A percentile compares a stretch with the other conserved stretches of the same genome.
Conservation (phyloP, 2,113 vertebrate species). For the Apus apus region DNA sequence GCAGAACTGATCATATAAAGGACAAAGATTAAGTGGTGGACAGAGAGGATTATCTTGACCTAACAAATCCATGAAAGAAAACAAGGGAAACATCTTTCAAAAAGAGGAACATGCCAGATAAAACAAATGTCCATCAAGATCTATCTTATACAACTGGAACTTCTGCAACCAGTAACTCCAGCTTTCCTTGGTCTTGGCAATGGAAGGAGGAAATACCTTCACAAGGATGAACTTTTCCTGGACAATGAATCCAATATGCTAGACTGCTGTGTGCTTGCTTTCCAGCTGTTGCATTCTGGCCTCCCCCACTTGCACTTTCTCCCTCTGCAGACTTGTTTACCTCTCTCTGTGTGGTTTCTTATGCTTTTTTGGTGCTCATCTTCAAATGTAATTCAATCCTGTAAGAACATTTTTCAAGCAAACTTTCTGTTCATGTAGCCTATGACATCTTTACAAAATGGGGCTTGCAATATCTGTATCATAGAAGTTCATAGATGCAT, state of each 20-base stretch:
- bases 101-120: not conserved
- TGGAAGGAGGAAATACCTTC: not conserved
- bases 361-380: not conserved
- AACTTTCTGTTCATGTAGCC: not conserved
- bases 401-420: not conserved
- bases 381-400: not conserved
- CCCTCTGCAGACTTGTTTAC: not conserved
- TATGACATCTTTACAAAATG: not conserved
- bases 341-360: not conserved
- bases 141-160: not conserved
- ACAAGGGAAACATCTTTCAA: not conserved
- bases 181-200: not conserved
- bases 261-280: not conserved
- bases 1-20: not conserved
- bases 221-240: not conserved
- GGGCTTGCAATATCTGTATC: not conserved
- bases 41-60: not conserved
- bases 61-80: not conserved
- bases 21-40: not conserved
- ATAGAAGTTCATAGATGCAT: not conserved
- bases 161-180: not conserved
- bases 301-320: not conserved
- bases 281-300: not conserved
- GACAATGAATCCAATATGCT: not conserved
- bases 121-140: not conserved